These are phyloP conservation scores for Danio albolineatus DNA, from an alignment of 2,797 vertebrate species.

Conservation along the genomic window DNA sequence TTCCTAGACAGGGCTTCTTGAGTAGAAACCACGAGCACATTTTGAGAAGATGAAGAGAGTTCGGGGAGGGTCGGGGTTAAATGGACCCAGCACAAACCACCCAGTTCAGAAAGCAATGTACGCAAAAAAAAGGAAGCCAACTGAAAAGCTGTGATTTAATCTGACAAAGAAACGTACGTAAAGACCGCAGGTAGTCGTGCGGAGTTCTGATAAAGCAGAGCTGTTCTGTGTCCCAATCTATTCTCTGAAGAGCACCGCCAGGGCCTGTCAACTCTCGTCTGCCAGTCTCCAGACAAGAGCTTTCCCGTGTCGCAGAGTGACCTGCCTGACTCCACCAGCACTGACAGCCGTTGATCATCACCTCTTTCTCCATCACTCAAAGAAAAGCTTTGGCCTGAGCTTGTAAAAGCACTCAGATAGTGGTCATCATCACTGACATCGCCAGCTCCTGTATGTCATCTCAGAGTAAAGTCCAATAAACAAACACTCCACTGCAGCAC, in stretches of 20 bases:
- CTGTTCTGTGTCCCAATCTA: conserved; percentile 42
- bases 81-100: neutral
- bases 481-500: conserved; percentile 27
- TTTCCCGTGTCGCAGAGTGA: conserved; percentile 54
- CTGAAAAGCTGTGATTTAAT: conserved; percentile 30
- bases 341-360: conserved; percentile 61
- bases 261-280: conserved; percentile 50
- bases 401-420: conserved; percentile 52
- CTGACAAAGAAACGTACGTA: conserved; percentile 36
- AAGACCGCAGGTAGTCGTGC: conserved; percentile 30
- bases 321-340: conserved; percentile 47
- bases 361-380: conserved; percentile 47
- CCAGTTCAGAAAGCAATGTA: neutral
- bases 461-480: conserved; percentile 41
- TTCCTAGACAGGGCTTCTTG: no score
- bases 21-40: no score
- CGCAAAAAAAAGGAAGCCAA: neutral
- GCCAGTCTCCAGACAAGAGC: conserved; percentile 47
- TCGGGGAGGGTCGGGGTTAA: no score
- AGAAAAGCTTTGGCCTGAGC: conserved; percentile 32
- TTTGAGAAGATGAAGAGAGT: no score
- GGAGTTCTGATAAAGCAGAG: conserved; percentile 52
- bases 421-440: conserved; percentile 49
- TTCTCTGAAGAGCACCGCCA: conserved; percentile 46
- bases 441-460: conserved; percentile 35